phyloP scores from a whole-genome alignment of 2,888 invertebrate genomes.

The Blastobasis lacticolella region DNA sequence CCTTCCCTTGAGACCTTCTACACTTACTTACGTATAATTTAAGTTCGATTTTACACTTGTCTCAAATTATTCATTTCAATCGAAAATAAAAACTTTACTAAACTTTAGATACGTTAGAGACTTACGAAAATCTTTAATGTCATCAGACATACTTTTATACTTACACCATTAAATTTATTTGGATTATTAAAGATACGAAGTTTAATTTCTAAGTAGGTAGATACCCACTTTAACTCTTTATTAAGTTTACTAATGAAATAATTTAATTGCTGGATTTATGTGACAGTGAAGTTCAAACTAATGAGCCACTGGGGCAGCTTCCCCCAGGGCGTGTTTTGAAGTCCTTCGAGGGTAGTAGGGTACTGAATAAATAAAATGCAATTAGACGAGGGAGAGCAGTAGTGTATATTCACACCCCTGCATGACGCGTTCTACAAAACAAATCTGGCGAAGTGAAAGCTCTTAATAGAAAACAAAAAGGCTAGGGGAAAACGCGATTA shows the following conservation, averaged over 20 bases:
- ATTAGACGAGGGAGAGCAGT: conserved; percentile 42
- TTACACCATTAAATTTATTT: too few relatives aligned
- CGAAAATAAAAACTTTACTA: too few relatives aligned
- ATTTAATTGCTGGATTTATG: conserved; percentile 30
- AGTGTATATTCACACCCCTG: conserved; percentile 23
- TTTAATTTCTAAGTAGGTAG: too few relatives aligned
- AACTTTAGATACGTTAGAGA: too few relatives aligned
- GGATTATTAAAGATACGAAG: too few relatives aligned
- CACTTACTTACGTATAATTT: too few relatives aligned
- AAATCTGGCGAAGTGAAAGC: conserved; percentile 32
- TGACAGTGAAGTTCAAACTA: conserved; percentile 36
- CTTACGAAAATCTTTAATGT: too few relatives aligned
- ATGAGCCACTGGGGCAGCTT: conserved; percentile 39
- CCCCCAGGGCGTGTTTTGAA: conserved; percentile 29
- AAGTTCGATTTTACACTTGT: too few relatives aligned
- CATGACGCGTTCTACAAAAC: conserved; percentile 28
- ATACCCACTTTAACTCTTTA: neutral
- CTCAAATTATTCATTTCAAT: too few relatives aligned
- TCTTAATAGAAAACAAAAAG: conserved; percentile 22
- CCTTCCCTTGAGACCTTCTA: too few relatives aligned
- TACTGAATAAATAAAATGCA: conserved; percentile 69
- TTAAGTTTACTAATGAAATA: conserved; percentile 14
- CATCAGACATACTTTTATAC: too few relatives aligned
- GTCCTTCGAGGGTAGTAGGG: conserved; percentile 39
- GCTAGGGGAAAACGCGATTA: conserved; percentile 30